Conservation (phyloP, 1,140 invertebrate species). For the Macrocentrus cingulum region DNA sequence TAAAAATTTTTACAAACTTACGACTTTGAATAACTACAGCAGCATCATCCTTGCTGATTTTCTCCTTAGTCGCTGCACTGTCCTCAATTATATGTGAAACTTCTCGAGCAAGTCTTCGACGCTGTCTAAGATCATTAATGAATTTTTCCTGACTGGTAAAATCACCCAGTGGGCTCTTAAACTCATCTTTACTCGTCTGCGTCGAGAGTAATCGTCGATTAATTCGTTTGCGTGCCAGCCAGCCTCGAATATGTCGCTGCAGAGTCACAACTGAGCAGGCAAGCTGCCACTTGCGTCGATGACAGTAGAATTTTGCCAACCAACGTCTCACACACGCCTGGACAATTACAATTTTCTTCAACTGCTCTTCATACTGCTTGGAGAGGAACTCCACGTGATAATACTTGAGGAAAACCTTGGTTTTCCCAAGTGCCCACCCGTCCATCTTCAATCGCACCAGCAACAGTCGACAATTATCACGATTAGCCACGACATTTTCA, state of each 20-base stretch:
- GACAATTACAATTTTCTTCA: slow-evolving; percentile 70
- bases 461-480: slow-evolving; percentile 72
- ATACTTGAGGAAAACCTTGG: slow-evolving; percentile 86
- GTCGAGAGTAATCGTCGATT: slow-evolving; percentile 50
- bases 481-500: slow-evolving; percentile 69
- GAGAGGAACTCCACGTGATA: slow-evolving; percentile 82
- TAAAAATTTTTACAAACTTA: slow-evolving; percentile 60
- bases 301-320: slow-evolving; percentile 65
- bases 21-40: slow-evolving; percentile 70
- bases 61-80: slow-evolving; percentile 44
- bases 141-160: background rate
- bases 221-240: slow-evolving; percentile 62
- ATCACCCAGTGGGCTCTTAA: background rate
- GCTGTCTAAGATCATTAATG: slow-evolving; percentile 3
- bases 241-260: slow-evolving; percentile 69
- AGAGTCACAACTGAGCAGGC: slow-evolving; percentile 68
- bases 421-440: slow-evolving; percentile 81
- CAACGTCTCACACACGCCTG: slow-evolving; percentile 74
- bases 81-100: slow-evolving; percentile 3
- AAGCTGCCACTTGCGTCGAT: slow-evolving; percentile 64
- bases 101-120: background rate
- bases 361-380: slow-evolving; percentile 75
- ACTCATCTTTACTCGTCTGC: slow-evolving; percentile 23
- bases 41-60: slow-evolving; percentile 61
- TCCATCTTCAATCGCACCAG: slow-evolving; percentile 76